Percentiles rank a stretch among this genome's conserved stretches.
phyloP scores from a whole-genome alignment of 2,797 vertebrate genomes.

The Tadarida brasiliensis region DNA sequence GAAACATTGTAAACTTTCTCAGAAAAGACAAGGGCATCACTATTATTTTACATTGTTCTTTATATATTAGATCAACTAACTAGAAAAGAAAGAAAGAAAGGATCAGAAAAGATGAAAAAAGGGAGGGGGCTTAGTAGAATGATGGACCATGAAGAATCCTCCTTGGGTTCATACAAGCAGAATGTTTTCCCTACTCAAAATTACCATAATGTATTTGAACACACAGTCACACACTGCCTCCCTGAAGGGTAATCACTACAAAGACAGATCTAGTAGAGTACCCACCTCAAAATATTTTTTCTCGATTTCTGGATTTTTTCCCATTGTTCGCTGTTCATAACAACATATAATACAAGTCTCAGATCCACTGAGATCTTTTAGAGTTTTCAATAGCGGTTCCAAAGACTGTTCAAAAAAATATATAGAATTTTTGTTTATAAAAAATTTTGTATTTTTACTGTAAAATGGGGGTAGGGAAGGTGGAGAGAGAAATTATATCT shows the following conservation, averaged over 20 bases:
- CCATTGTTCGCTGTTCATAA: conserved; percentile 96
- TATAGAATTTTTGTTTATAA: conserved; percentile 32
- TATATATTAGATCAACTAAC: not conserved
- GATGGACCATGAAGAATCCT: not conserved
- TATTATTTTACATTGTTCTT: not conserved
- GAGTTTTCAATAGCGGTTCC: conserved; percentile 94
- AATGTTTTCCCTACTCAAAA: not conserved
- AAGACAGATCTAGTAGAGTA: not conserved
- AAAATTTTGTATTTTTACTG: conserved; percentile 37
- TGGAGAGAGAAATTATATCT: not conserved
- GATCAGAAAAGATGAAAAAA: not conserved
- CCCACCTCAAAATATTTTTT: conserved; percentile 95
- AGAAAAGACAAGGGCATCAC: conserved; percentile 36
- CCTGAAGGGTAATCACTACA: not conserved
- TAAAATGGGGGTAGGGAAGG: not conserved
- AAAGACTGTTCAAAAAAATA: conserved; percentile 90
- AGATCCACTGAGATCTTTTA: conserved; percentile 93
- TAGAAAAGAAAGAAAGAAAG: conserved; percentile 20
- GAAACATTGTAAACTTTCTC: conserved; percentile 30
- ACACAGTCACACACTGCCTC: not conserved
- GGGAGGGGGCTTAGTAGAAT: not conserved
- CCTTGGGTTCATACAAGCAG: not conserved
- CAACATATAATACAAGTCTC: conserved; percentile 96
- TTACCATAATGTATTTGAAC: not conserved
- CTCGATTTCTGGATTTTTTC: conserved; percentile 96